phyloP scores from a whole-genome alignment of 1,140 invertebrate genomes.

The Scaptomyza pallida region DNA sequence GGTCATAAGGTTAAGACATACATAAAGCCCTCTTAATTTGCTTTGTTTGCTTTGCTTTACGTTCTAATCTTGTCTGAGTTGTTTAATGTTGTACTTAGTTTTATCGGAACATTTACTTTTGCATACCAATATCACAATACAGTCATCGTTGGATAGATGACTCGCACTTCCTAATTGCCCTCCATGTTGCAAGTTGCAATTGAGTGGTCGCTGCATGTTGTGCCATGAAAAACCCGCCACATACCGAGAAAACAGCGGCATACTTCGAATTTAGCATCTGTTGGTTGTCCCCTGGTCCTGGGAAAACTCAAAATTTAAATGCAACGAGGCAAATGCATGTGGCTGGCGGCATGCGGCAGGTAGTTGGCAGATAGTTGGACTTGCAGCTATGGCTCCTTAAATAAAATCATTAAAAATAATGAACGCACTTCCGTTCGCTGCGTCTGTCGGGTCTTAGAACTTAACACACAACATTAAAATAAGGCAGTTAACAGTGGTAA shows the following conservation, averaged over 20 bases:
- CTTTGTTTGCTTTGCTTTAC: conserved; percentile 38
- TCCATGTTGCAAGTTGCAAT: not conserved
- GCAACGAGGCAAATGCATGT: not conserved
- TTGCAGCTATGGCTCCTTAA: conserved; percentile 44
- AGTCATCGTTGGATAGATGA: conserved; percentile 7
- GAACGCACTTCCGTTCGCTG: conserved; percentile 71
- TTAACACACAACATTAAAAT: conserved; percentile 75
- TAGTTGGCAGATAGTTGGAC: conserved; percentile 25
- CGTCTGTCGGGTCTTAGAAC: conserved; percentile 69
- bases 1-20: conserved; percentile 22
- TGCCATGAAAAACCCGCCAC: conserved; percentile 13
- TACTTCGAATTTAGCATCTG: conserved; percentile 22
- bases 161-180: conserved; percentile 15
- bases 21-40: not conserved
- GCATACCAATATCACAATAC: conserved; percentile 10
- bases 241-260: conserved; percentile 5
- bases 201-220: not conserved
- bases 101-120: conserved; percentile 23
- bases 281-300: not conserved
- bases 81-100: not conserved
- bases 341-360: conserved; percentile 15
- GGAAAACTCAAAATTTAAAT: conserved; percentile 34
- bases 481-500: conserved; percentile 42
- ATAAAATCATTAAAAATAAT: conserved; percentile 83
- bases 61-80: conserved; percentile 13